Percentiles rank a stretch among this genome's conserved stretches.
phyloP scores from a whole-genome alignment of 2,888 invertebrate genomes.

The Ormyrus thymus region DNA sequence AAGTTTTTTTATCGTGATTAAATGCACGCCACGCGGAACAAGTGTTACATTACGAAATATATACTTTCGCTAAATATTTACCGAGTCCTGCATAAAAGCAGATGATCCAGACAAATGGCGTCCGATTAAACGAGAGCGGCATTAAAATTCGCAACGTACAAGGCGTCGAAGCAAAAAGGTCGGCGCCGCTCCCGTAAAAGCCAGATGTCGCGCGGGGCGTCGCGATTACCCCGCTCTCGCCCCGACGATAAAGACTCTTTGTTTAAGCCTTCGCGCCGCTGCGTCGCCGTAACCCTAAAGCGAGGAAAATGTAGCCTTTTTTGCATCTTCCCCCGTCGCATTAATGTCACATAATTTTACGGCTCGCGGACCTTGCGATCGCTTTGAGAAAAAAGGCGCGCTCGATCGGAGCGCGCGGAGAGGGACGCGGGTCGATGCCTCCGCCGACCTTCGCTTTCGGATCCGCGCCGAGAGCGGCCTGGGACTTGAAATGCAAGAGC shows the following conservation, averaged over 20 bases:
- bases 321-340: slow-evolving; percentile 31
- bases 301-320: slow-evolving; percentile 1
- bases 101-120: too few species aligned
- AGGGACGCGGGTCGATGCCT: not conserved
- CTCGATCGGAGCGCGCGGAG: slow-evolving; percentile 10
- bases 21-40: too few species aligned
- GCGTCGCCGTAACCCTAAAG: not conserved
- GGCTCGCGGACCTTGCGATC: slow-evolving; percentile 37
- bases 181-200: slow-evolving; percentile 16
- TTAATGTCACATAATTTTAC: slow-evolving; percentile 61
- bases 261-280: slow-evolving; percentile 27
- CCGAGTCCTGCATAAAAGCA: too few species aligned
- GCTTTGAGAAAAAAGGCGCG: slow-evolving; percentile 39
- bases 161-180: too few species aligned
- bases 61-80: too few species aligned
- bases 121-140: too few species aligned
- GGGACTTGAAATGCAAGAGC: not conserved
- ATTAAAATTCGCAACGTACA: not conserved
- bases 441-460: not conserved
- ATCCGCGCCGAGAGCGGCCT: slow-evolving; percentile 1
- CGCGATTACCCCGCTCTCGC: slow-evolving; percentile 5
- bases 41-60: too few species aligned
- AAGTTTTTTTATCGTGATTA: too few species aligned
- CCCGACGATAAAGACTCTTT: slow-evolving; percentile 38
- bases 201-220: slow-evolving; percentile 35